phyloP scores from a whole-genome alignment of 2,888 invertebrate species.

The Gari tellinella region DNA sequence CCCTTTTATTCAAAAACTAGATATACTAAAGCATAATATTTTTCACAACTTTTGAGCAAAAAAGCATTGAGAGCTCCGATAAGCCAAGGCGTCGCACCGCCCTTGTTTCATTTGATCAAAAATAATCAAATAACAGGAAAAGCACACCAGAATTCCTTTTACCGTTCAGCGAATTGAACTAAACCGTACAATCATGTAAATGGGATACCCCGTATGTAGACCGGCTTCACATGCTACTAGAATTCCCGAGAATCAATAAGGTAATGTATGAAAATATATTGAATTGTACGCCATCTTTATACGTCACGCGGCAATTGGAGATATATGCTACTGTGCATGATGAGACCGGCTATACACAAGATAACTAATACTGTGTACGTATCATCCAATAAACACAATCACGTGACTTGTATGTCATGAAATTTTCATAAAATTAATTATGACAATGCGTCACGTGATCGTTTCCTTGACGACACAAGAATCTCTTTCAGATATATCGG shows the following conservation, averaged over 20 bases:
- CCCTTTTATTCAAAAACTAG: too few species aligned
- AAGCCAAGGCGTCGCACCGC: too few species aligned
- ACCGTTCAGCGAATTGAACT: constrained; percentile 25
- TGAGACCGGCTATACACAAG: constrained; percentile 37
- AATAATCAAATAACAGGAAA: constrained; percentile 21
- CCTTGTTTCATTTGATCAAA: constrained; percentile 11
- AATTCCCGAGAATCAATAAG: constrained; percentile 45
- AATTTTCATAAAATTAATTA: constrained; percentile 66
- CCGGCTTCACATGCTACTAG: constrained; percentile 40
- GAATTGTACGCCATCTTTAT: constrained; percentile 46
- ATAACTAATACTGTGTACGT: constrained; percentile 52
- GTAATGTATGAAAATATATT: constrained; percentile 61
- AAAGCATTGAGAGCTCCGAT: too few species aligned
- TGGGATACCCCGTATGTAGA: constrained; percentile 35
- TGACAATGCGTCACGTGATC: constrained; percentile 59
- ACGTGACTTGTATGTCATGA: constrained; percentile 58
- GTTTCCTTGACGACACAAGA: constrained; percentile 59
- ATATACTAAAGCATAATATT: too few species aligned
- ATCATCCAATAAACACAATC: constrained; percentile 53
- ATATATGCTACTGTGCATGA: constrained; percentile 44
- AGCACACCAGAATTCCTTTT: constrained; percentile 23
- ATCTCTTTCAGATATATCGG: constrained; percentile 57
- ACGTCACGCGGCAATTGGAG: constrained; percentile 48
- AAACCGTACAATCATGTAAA: constrained; percentile 37
- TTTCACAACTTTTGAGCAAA: too few species aligned